Percentiles rank a stretch among this genome's conserved stretches.
Conservation (phyloP, 2,888 invertebrate species). For the Volucella zonaria region DNA sequence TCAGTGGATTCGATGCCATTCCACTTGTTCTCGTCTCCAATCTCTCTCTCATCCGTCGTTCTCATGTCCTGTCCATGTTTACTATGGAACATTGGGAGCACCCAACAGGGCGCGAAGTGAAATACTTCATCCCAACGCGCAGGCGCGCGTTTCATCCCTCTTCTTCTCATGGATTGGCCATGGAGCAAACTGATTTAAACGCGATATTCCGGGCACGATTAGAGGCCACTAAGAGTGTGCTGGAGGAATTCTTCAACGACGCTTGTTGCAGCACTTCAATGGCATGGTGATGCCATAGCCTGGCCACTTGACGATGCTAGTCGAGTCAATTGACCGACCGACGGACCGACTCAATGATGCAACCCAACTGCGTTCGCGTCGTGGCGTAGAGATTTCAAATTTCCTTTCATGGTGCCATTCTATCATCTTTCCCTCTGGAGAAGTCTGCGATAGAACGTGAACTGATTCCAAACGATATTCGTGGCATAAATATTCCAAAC, state of each 20-base stretch:
- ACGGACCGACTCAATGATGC: neutral
- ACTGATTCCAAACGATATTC: constrained; percentile 50
- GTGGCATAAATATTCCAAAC: constrained; percentile 61
- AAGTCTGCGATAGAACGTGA: constrained; percentile 35
- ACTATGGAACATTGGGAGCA: constrained; percentile 53
- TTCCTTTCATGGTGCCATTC: constrained; percentile 61
- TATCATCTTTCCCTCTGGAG: constrained; percentile 11
- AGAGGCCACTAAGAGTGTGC: constrained; percentile 43
- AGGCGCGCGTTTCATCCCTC: constrained; percentile 46
- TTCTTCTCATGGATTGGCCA: constrained; percentile 7
- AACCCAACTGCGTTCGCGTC: constrained; percentile 19
- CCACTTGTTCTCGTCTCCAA: neutral
- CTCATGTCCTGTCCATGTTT: constrained; percentile 7
- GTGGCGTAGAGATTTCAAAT: constrained; percentile 52
- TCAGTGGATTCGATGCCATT: constrained; percentile 31
- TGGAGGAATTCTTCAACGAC: constrained; percentile 51
- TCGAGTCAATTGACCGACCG: constrained; percentile 5
- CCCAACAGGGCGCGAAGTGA: constrained; percentile 66
- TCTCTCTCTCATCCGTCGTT: constrained; percentile 3
- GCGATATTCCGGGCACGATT: constrained; percentile 70
- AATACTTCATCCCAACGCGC: constrained; percentile 65
- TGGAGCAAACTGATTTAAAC: constrained; percentile 65
- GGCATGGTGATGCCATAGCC: constrained; percentile 60
- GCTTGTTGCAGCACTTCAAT: constrained; percentile 38
- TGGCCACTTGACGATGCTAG: constrained; percentile 46